Base-by-base conservation (phyloP, 2,113 vertebrate species). In the Brachypodius melanocephalos region DNA sequence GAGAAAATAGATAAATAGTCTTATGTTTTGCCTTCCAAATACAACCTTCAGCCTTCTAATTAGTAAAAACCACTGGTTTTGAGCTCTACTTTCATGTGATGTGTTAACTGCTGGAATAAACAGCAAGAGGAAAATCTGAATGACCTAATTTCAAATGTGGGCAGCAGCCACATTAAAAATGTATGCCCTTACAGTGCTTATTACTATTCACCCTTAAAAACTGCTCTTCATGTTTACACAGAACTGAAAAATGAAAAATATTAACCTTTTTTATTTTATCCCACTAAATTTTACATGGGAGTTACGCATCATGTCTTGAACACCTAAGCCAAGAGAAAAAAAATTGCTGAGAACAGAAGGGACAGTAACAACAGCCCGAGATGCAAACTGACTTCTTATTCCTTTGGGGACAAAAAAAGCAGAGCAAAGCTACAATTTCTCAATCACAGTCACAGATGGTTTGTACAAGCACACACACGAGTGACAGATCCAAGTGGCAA, bases 111-210 rank as follows among this genome's bases (percentile, higher is more conserved):
- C 66, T 74, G 68, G 72, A 71, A 77, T 36, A 92, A 85, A 94
- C 36, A 95, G 57, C 26, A 46, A 66, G 75, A 87, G 92, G 57
- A 95, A 89, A 91, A 93, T 71, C 55, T 63, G 87, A 93, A 91
- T 86, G 96, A 96, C 85, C 93, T 91, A 93, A 93, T 95, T 97
- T 96, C 85, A 77, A 93, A 83, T 2, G 19, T 90, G 79, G 94
- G 88, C 85, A 95, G 93, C 75, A 94, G 67, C 88, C 85, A 80
- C 93, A 94, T 96, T 95, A 96, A 97, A 93, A 97, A 97, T 95
- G 63, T 65, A 97, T 96, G 90, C 31, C 67, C 29, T 72, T 73
- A 89, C 81, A 87, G 63, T 13, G 10, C 68, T 76, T 79, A 91
- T 96, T 95, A 94, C 91, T 73, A 93, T 93, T 95, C 90, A 91